These are phyloP conservation scores for Melanerpes formicivorus DNA, from an alignment of 2,113 vertebrate species.

Conservation along the genomic window DNA sequence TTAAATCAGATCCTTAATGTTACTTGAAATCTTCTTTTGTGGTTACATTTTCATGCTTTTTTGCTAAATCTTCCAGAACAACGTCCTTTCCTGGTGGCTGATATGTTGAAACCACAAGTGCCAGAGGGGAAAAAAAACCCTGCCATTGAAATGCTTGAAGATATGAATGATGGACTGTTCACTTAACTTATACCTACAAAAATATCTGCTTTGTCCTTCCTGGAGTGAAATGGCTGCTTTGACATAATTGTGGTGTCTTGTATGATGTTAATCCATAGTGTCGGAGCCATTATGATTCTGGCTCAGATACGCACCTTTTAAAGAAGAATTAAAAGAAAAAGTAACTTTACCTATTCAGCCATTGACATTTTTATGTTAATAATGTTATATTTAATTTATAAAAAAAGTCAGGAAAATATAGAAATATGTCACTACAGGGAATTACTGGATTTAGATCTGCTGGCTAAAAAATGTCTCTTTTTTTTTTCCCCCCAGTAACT, in stretches of 20 bases:
- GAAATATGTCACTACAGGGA: neutral
- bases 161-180: conserved; percentile 58
- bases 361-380: conserved; percentile 19
- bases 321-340: conserved; percentile 17
- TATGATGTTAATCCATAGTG: conserved; percentile 21
- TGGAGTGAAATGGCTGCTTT: conserved; percentile 48
- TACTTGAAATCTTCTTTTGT: conserved; percentile 54
- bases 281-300: conserved; percentile 35
- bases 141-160: conserved; percentile 53
- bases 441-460: neutral
- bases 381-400: neutral
- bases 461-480: conserved; percentile 4
- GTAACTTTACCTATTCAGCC: neutral
- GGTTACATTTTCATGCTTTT: conserved; percentile 42
- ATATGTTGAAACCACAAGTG: conserved; percentile 53
- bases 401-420: neutral
- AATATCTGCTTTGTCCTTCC: conserved; percentile 52
- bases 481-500: neutral
- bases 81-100: conserved; percentile 49
- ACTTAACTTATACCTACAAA: conserved; percentile 59
- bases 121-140: conserved; percentile 62
- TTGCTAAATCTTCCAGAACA: conserved; percentile 55
- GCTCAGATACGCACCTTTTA: conserved; percentile 30
- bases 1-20: conserved; percentile 53
- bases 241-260: conserved; percentile 26